Evolutionary conservation across 1,140 invertebrate species (phyloP).

Genomic region (Monochamus saltuarius): DNA sequence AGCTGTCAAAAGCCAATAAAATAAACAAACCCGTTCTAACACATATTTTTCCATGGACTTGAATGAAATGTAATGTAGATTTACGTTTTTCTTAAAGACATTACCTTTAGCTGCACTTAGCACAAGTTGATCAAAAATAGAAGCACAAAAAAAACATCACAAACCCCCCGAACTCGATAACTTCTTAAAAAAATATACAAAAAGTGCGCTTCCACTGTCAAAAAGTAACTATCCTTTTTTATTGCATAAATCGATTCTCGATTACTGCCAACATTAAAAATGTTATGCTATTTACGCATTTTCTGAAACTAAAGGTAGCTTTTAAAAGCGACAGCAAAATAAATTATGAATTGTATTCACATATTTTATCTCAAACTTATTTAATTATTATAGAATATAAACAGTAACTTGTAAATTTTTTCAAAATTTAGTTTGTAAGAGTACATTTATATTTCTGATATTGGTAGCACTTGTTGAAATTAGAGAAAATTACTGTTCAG

Average conservation of each 20-base stretch:
- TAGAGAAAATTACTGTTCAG: not conserved
- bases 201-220: conserved; percentile 45
- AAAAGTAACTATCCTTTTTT: conserved; percentile 36
- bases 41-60: conserved; percentile 17
- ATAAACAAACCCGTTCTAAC: conserved; percentile 40
- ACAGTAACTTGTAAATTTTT: no score
- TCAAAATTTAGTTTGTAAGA: no score
- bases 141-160: conserved; percentile 34
- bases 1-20: conserved; percentile 40
- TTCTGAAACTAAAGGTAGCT: not conserved
- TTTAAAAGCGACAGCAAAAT: no score
- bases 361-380: no score
- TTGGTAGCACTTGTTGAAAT: not conserved
- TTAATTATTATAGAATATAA: no score
- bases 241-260: not conserved
- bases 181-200: conserved; percentile 45
- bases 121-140: conserved; percentile 32
- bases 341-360: no score
- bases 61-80: not conserved
- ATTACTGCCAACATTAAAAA: no score
- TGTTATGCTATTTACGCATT: not conserved
- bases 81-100: conserved; percentile 5
- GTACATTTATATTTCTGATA: no score
- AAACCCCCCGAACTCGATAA: conserved; percentile 30
- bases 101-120: conserved; percentile 11